Evolutionary conservation across 2,888 invertebrate species (phyloP).

Genomic region (Macrostomum cliftonense): DNA sequence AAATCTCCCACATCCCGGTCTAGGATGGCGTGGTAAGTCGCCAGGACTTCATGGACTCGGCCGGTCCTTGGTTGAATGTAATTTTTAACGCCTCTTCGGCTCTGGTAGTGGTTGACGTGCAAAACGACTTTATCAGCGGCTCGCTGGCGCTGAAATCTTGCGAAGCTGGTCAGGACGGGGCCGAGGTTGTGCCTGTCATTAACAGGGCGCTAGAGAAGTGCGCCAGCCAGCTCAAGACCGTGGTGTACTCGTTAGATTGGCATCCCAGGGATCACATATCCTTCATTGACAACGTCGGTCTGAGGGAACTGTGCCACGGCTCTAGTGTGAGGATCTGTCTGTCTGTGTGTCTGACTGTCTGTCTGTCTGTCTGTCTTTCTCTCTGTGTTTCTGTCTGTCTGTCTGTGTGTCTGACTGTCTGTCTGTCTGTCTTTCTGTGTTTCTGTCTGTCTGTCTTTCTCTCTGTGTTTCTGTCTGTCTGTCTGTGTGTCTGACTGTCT

Average conservation of each 20-base stretch:
- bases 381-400: too few relatives aligned
- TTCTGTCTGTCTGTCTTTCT: too few relatives aligned
- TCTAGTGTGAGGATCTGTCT: neutral
- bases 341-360: too few relatives aligned
- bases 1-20: too few relatives aligned
- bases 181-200: conserved; percentile 65
- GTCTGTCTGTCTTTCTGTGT: too few relatives aligned
- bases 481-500: too few relatives aligned
- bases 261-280: conserved; percentile 87
- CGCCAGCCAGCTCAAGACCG: conserved; percentile 51
- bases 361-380: too few relatives aligned
- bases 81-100: conserved; percentile 37
- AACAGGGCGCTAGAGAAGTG: conserved; percentile 47
- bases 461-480: too few relatives aligned
- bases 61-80: too few relatives aligned
- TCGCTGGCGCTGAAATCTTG: conserved; percentile 77
- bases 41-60: too few relatives aligned
- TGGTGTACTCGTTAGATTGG: conserved; percentile 88
- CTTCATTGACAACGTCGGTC: conserved; percentile 69
- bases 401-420: too few relatives aligned
- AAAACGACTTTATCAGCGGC: conserved; percentile 90
- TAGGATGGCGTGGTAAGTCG: too few relatives aligned
- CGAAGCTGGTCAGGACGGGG: conserved; percentile 50
- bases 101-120: conserved; percentile 80
- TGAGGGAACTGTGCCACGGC: neutral